Percentiles rank a stretch among this genome's conserved stretches.
phyloP scores from a whole-genome alignment of 2,888 invertebrate genomes.

The Leistus spinibarbis region DNA sequence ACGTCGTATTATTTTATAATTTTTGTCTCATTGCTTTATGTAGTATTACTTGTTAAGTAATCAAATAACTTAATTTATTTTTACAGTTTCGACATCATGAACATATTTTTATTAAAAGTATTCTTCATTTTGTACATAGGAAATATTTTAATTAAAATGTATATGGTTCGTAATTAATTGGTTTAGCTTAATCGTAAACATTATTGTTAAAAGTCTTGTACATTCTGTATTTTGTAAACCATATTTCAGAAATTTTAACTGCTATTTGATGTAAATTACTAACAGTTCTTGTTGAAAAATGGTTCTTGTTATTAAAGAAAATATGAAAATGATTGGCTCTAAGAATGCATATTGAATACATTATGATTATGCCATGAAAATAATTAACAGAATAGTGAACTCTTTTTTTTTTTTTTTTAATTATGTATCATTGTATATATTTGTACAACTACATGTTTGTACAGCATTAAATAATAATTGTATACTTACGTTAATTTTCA shows the following conservation, averaged over 20 bases:
- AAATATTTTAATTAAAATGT: slow-evolving; percentile 26
- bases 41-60: slow-evolving; percentile 35
- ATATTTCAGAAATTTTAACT: slow-evolving; percentile 11
- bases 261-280: slow-evolving; percentile 37
- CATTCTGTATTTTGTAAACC: slow-evolving; percentile 34
- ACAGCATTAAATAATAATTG: slow-evolving; percentile 28
- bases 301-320: slow-evolving; percentile 26
- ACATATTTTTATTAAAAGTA: slow-evolving; percentile 32
- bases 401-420: slow-evolving; percentile 33
- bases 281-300: slow-evolving; percentile 35
- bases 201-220: slow-evolving; percentile 35
- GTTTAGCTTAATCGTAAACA: neutral
- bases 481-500: slow-evolving; percentile 33
- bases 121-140: slow-evolving; percentile 26
- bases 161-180: slow-evolving; percentile 17
- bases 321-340: slow-evolving; percentile 35
- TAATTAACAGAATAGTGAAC: slow-evolving; percentile 16
- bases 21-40: slow-evolving; percentile 31
- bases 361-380: slow-evolving; percentile 34
- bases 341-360: slow-evolving; percentile 37
- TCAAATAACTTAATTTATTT: slow-evolving; percentile 39
- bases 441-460: slow-evolving; percentile 35
- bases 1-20: slow-evolving; percentile 35
- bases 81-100: slow-evolving; percentile 29
- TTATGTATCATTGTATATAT: slow-evolving; percentile 30